phyloP scores from a whole-genome alignment of 64 coral and sea anemone genomes.

The Stichodactyla mertensii region DNA sequence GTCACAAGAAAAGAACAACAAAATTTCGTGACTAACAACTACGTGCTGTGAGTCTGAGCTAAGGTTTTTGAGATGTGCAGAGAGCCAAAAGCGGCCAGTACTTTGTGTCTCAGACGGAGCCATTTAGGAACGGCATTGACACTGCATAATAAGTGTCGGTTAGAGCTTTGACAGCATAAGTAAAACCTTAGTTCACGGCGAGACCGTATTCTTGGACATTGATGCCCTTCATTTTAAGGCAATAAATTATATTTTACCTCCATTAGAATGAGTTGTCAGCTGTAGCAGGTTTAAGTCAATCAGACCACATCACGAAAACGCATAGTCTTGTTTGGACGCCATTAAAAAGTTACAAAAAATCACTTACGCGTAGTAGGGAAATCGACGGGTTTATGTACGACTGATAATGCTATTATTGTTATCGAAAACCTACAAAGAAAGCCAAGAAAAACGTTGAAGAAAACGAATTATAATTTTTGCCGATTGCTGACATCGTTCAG shows the following conservation, averaged over 20 bases:
- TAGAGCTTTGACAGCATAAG: background rate
- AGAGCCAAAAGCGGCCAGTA: background rate
- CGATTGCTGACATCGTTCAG: no score
- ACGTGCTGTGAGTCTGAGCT: background rate
- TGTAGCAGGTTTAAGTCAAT: background rate
- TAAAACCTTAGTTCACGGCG: background rate
- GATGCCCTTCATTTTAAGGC: no score
- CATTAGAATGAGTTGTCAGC: background rate
- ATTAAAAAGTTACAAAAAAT: background rate
- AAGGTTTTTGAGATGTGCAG: background rate
- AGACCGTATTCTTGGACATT: background rate
- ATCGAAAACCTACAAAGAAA: no score
- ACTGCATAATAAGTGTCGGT: background rate
- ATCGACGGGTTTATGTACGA: no score
- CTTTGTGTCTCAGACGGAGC: background rate
- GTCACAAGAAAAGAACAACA: background rate
- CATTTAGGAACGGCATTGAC: constrained; percentile 12
- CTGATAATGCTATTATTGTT: no score
- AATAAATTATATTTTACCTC: constrained; percentile 1
- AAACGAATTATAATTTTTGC: no score
- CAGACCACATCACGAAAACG: background rate
- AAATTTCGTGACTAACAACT: constrained; percentile 17
- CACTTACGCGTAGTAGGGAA: background rate
- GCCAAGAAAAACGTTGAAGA: no score
- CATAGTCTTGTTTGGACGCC: background rate